These are phyloP conservation scores for Drosophila nigricruria DNA, from an alignment of 2,888 invertebrate genomes.

Conservation along the genomic window DNA sequence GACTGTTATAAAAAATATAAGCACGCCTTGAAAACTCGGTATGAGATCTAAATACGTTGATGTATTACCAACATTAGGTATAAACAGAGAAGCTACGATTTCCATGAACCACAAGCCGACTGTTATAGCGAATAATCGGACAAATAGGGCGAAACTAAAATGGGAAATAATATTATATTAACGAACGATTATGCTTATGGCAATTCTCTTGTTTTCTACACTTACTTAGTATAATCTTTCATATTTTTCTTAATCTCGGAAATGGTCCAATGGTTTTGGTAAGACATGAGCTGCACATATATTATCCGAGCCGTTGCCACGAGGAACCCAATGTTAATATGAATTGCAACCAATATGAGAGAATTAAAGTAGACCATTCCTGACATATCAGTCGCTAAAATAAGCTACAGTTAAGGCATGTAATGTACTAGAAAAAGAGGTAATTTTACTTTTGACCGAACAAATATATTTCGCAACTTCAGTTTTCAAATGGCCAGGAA, in stretches of 20 bases:
- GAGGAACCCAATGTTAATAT: constrained; percentile 69
- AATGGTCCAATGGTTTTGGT: constrained; percentile 46
- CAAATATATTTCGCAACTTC: constrained; percentile 86
- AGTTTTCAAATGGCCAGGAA: constrained; percentile 82
- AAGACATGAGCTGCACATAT: constrained; percentile 60
- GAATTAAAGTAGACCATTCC: constrained; percentile 71
- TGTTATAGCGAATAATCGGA: constrained; percentile 93
- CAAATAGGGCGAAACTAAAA: constrained; percentile 89
- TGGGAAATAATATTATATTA: too few relatives aligned
- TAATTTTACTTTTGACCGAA: constrained; percentile 86
- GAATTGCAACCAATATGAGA: constrained; percentile 65
- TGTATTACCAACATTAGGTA: neutral
- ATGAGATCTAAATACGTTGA: neutral
- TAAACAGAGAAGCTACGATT: constrained; percentile 88
- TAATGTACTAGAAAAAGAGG: neutral
- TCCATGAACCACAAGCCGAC: constrained; percentile 93
- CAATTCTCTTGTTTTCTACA: too few relatives aligned
- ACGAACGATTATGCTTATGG: neutral
- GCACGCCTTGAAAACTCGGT: constrained; percentile 47
- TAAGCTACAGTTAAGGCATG: neutral
- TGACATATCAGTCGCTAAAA: constrained; percentile 48
- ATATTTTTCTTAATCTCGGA: neutral
- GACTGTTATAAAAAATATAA: constrained; percentile 53
- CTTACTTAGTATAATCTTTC: constrained; percentile 17
- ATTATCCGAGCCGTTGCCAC: constrained; percentile 68